Evolutionary conservation across 2,113 vertebrate genomes (phyloP).

Genomic region (Oryzias javanicus): DNA sequence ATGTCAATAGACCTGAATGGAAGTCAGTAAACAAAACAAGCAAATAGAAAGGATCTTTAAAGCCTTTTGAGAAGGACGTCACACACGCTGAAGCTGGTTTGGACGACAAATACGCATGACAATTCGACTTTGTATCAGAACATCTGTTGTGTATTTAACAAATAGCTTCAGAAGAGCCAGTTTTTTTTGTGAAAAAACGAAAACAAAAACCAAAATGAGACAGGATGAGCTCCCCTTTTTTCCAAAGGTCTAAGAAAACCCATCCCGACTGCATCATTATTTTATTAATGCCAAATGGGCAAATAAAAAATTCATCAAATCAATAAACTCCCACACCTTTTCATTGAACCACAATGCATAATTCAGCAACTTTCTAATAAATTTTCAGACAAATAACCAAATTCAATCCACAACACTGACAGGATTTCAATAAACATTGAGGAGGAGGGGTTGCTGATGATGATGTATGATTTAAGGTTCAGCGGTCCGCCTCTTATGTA

Average conservation of each 20-base stretch:
- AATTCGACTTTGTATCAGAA: too few species aligned
- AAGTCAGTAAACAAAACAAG: slow-evolving; percentile 27
- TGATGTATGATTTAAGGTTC: too few species aligned
- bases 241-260: neutral
- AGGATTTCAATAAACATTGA: slow-evolving; percentile 17
- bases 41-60: slow-evolving; percentile 47
- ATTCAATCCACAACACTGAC: slow-evolving; percentile 17
- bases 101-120: too few species aligned
- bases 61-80: too few species aligned
- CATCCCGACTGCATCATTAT: neutral
- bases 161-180: too few species aligned
- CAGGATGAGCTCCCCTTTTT: too few species aligned
- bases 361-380: slow-evolving; percentile 3
- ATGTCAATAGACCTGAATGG: slow-evolving; percentile 17
- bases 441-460: neutral
- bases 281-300: neutral
- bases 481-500: too few species aligned
- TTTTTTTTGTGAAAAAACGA: too few species aligned
- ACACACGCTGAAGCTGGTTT: too few species aligned
- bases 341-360: neutral
- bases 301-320: slow-evolving; percentile 13
- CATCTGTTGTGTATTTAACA: too few species aligned
- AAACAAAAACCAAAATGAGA: too few species aligned
- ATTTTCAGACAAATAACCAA: slow-evolving; percentile 8
- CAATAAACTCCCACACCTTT: neutral